phyloP scores from a whole-genome alignment of 2,113 vertebrate genomes.

The Noturus placidus region DNA sequence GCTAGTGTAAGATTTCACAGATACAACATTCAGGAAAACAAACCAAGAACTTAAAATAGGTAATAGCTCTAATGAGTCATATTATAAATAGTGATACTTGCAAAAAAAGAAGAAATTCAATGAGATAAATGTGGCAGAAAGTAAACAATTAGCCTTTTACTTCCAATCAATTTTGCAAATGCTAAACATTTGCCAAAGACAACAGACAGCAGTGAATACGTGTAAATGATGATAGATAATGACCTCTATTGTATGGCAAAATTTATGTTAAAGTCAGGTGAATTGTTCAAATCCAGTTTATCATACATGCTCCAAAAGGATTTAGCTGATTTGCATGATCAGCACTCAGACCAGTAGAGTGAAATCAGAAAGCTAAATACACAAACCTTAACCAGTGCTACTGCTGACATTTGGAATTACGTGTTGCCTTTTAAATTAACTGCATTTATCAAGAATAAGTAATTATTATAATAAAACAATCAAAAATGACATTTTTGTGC shows the following conservation, averaged over 20 bases:
- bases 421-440: not conserved
- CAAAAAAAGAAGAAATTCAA: not conserved
- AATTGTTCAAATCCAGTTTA: not conserved
- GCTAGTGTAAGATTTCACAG: conserved; percentile 18
- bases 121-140: not conserved
- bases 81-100: not conserved
- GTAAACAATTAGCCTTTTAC: not conserved
- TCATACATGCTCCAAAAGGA: not conserved
- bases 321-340: not conserved
- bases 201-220: not conserved
- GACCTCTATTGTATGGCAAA: not conserved
- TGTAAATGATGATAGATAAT: not conserved
- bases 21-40: conserved; percentile 4
- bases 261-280: too few species aligned
- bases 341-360: not conserved
- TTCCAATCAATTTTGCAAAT: not conserved
- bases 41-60: not conserved
- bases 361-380: not conserved
- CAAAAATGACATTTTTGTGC: not conserved
- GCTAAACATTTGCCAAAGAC: not conserved
- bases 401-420: conserved; percentile 2
- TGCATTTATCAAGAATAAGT: not conserved
- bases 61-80: not conserved
- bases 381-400: not conserved
- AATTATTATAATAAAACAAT: not conserved